These are phyloP conservation scores for Horisme vitalbata DNA, from an alignment of 2,888 invertebrate species.

Conservation along the genomic window DNA sequence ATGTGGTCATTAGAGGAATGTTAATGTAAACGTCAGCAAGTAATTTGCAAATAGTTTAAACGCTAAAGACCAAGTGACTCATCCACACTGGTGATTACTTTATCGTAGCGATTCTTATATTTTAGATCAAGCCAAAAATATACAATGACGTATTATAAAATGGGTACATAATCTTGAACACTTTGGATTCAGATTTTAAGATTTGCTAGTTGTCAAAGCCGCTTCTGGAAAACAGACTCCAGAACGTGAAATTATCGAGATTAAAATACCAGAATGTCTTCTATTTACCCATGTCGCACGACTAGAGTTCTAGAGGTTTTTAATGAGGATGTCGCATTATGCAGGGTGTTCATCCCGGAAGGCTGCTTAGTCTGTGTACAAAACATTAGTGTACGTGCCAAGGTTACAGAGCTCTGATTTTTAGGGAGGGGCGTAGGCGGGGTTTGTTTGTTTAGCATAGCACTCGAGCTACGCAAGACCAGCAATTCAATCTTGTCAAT, in stretches of 20 bases:
- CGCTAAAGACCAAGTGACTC: neutral
- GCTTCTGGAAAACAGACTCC: too few species aligned
- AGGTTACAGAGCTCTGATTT: constrained; percentile 10
- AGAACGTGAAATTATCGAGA: too few species aligned
- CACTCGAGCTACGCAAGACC: constrained; percentile 5
- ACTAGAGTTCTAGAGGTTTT: neutral
- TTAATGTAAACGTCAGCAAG: constrained; percentile 3
- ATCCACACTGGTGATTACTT: neutral
- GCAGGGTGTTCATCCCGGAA: constrained; percentile 6
- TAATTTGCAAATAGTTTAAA: constrained; percentile 5
- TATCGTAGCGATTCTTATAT: too few species aligned
- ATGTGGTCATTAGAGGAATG: neutral
- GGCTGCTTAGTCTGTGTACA: constrained; percentile 9
- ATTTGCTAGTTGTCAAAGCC: too few species aligned
- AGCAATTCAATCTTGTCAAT: neutral
- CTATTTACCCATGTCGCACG: too few species aligned
- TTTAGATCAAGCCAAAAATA: too few species aligned
- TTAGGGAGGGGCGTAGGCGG: constrained; percentile 1
- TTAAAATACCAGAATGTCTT: too few species aligned
- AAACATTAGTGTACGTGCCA: constrained; percentile 21
- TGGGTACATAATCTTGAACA: too few species aligned
- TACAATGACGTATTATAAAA: too few species aligned
- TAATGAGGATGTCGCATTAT: neutral
- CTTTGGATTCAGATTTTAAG: too few species aligned
- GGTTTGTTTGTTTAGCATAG: constrained; percentile 3